A percentile compares a stretch with the other conserved stretches of the same genome.
phyloP scores from a whole-genome alignment of 2,113 vertebrate species.

The Melanocharis versteri region DNA sequence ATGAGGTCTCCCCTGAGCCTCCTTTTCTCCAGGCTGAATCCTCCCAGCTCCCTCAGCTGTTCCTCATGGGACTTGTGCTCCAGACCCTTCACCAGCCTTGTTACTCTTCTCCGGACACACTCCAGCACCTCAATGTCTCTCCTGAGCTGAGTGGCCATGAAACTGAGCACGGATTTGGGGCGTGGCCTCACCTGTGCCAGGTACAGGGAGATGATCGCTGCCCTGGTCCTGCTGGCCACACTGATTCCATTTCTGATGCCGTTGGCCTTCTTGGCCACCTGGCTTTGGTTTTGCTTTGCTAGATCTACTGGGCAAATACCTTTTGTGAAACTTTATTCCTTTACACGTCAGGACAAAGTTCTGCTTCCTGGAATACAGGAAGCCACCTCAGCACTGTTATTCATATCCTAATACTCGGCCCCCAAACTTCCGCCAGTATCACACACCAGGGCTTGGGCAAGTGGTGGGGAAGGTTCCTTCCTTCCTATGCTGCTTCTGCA shows the following conservation, averaged over 20 bases:
- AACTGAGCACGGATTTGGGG: neutral
- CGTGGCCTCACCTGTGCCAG: neutral
- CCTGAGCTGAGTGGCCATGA: fast-evolving
- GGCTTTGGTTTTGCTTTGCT: neutral
- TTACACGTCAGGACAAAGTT: neutral
- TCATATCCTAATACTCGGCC: neutral
- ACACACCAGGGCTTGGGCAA: neutral
- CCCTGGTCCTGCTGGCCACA: neutral
- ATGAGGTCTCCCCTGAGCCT: neutral
- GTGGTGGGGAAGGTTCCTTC: neutral
- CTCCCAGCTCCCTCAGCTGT: neutral
- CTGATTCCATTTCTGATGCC: neutral
- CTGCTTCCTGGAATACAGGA: neutral
- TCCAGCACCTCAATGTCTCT: neutral
- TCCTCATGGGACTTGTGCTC: neutral
- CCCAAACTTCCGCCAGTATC: neutral
- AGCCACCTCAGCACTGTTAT: neutral
- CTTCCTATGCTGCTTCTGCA: neutral
- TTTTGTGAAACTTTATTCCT: neutral
- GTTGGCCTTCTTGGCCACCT: neutral
- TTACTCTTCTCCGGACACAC: neutral
- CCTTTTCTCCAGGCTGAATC: neutral
- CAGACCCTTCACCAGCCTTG: neutral
- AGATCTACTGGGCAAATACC: neutral
- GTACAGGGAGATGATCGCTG: neutral